Percentiles rank a stretch among this genome's conserved stretches.
These are phyloP conservation scores for Cataglyphis altisquamis DNA, from an alignment of 2,888 invertebrate genomes.

Conservation along the genomic window DNA sequence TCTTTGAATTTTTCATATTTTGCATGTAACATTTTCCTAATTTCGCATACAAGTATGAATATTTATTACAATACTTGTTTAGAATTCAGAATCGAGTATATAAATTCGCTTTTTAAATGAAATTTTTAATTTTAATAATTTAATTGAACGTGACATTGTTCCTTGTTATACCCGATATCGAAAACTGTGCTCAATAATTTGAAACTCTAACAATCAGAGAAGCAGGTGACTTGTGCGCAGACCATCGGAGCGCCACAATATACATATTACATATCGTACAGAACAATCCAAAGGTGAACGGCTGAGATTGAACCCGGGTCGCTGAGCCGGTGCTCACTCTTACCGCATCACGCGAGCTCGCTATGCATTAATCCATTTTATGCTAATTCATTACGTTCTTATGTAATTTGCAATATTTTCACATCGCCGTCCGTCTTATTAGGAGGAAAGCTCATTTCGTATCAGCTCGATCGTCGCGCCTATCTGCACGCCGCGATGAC, in stretches of 20 bases:
- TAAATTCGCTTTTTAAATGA: background rate
- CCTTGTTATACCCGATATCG: background rate
- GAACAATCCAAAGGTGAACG: conserved; percentile 53
- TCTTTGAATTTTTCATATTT: background rate
- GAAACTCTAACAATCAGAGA: background rate
- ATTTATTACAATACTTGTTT: background rate
- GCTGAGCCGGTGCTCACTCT: conserved; percentile 21
- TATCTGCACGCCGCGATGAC: conserved; percentile 59
- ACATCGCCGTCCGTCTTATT: conserved; percentile 8
- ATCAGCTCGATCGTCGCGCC: conserved; percentile 50
- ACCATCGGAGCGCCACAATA: conserved; percentile 11
- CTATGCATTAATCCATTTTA: background rate
- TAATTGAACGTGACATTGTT: background rate
- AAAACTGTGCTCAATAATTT: conserved; percentile 10
- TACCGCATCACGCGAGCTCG: background rate
- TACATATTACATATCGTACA: conserved; percentile 38
- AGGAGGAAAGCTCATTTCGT: background rate
- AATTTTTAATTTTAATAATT: background rate
- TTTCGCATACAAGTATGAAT: background rate
- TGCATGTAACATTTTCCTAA: background rate
- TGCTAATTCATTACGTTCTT: conserved; percentile 21
- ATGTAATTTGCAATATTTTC: conserved; percentile 34
- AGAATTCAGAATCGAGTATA: background rate
- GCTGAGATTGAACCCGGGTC: conserved; percentile 45
- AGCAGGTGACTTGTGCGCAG: background rate